phyloP scores from a whole-genome alignment of 2,888 invertebrate species.

The Drosophila silvestris region DNA sequence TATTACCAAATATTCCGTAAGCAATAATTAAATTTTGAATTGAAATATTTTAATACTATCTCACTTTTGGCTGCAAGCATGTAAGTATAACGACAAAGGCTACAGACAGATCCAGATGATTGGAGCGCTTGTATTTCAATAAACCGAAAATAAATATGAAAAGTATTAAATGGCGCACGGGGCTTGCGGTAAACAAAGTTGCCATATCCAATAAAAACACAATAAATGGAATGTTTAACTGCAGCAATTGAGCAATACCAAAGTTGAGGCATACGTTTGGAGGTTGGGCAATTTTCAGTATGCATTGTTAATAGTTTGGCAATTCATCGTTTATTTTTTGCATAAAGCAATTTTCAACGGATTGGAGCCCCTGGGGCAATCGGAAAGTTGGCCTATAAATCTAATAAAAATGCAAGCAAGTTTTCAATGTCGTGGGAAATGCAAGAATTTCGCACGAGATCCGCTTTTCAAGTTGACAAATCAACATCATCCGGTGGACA shows the following conservation, averaged over 20 bases:
- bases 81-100: not conserved
- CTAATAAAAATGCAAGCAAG: slow-evolving; percentile 52
- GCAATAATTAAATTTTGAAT: not conserved
- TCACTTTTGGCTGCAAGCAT: not conserved
- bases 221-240: slow-evolving; percentile 5
- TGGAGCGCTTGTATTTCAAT: not conserved
- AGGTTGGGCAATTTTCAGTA: slow-evolving; percentile 38
- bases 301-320: slow-evolving; percentile 52
- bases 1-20: not conserved
- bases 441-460: slow-evolving; percentile 74
- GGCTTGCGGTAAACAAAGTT: slow-evolving; percentile 16
- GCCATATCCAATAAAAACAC: slow-evolving; percentile 11
- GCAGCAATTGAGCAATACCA: slow-evolving; percentile 24
- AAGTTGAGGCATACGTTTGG: slow-evolving; percentile 21
- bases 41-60: not conserved
- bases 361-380: slow-evolving; percentile 6
- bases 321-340: slow-evolving; percentile 25
- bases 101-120: not conserved
- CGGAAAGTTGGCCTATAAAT: slow-evolving; percentile 55
- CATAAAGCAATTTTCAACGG: slow-evolving; percentile 8
- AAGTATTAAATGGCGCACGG: slow-evolving; percentile 6
- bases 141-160: slow-evolving; percentile 6
- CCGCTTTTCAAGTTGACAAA: slow-evolving; percentile 81
- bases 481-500: slow-evolving; percentile 78
- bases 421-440: slow-evolving; percentile 65